A percentile compares a stretch with the other conserved stretches of the same genome.
These are phyloP conservation scores for Strigops habroptila DNA, from an alignment of 2,113 vertebrate species.

Conservation along the genomic window DNA sequence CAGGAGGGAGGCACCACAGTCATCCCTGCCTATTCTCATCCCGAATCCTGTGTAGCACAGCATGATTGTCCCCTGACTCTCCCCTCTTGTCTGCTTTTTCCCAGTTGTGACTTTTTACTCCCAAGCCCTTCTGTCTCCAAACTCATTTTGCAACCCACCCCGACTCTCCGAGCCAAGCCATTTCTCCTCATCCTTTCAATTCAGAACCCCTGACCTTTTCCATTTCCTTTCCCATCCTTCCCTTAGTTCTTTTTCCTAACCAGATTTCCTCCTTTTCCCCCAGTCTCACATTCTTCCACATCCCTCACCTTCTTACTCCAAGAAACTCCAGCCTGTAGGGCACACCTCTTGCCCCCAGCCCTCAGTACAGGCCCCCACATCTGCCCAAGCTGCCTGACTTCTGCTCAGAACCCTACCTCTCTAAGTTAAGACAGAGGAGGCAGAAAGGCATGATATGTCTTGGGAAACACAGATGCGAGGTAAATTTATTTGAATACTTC, in stretches of 20 bases:
- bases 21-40: not conserved
- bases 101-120: not conserved
- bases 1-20: not conserved
- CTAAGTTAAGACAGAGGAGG: not conserved
- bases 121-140: not conserved
- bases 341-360: not conserved
- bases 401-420: not conserved
- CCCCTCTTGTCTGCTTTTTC: not conserved
- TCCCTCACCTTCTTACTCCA: not conserved
- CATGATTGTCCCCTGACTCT: not conserved
- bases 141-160: not conserved
- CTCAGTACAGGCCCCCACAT: not conserved
- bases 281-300: not conserved
- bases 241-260: not conserved
- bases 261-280: not conserved
- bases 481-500: not conserved
- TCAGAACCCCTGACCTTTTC: not conserved
- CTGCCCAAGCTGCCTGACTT: not conserved
- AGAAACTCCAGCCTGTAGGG: not conserved
- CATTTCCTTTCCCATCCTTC: not conserved
- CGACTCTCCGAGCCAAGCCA: not conserved
- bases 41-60: not conserved
- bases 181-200: not conserved
- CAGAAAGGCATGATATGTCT: not conserved
- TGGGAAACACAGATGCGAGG: not conserved